Evolutionary conservation across 2,113 vertebrate genomes (phyloP).

Genomic region (Enhydra lutris): DNA sequence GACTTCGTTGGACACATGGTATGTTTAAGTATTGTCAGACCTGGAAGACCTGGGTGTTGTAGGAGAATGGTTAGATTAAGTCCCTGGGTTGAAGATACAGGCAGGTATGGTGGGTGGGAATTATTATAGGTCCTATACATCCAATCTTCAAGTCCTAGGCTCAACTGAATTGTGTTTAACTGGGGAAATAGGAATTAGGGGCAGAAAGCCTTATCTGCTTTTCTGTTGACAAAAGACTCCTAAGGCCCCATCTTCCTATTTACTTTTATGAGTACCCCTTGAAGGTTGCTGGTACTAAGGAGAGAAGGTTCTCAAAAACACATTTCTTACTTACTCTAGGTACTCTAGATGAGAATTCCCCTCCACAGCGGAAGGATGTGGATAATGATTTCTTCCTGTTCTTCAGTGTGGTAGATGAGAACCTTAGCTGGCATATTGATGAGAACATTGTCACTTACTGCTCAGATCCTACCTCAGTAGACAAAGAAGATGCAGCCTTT

Average conservation of each 20-base stretch:
- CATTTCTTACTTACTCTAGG: conserved; percentile 67
- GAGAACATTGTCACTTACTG: conserved; percentile 83
- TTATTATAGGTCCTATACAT: background rate
- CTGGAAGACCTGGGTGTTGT: background rate
- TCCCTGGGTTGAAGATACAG: background rate
- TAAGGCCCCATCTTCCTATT: background rate
- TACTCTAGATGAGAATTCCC: conserved; percentile 70
- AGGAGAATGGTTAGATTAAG: background rate
- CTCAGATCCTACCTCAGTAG: conserved; percentile 77
- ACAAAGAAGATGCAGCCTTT: conserved; percentile 83
- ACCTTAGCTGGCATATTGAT: conserved; percentile 85
- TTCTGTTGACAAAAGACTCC: background rate
- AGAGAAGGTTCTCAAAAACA: background rate
- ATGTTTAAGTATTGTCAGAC: background rate
- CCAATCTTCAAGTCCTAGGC: background rate
- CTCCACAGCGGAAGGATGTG: conserved; percentile 79
- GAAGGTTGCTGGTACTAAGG: background rate
- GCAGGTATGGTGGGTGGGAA: background rate
- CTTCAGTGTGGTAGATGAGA: conserved; percentile 86
- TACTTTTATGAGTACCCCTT: background rate
- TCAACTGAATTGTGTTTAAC: conserved; percentile 11
- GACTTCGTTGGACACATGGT: background rate
- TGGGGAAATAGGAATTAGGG: background rate
- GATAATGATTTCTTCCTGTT: conserved; percentile 84
- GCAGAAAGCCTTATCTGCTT: background rate